Evolutionary conservation across 2,113 vertebrate genomes (phyloP).

Genomic region (Leucoraja erinaceus): DNA sequence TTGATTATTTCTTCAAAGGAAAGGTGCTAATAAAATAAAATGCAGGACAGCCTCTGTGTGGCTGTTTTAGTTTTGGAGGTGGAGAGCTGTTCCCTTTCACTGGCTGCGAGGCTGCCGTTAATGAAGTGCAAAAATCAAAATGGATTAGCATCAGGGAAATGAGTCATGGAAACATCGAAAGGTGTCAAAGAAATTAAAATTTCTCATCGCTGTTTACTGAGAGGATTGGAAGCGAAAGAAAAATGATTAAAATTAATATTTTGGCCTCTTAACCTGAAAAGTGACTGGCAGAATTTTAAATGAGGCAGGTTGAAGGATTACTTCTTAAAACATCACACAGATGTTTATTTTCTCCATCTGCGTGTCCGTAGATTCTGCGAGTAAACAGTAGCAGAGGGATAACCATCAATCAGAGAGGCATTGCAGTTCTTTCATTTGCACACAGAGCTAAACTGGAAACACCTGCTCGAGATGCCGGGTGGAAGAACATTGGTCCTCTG

Average conservation of each 20-base stretch:
- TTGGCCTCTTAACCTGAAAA: constrained; percentile 19
- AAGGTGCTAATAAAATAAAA: not conserved
- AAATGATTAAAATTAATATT: constrained; percentile 12
- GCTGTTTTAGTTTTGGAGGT: not conserved
- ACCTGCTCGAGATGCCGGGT: not conserved
- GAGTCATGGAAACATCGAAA: constrained; percentile 23
- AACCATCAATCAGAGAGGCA: not conserved
- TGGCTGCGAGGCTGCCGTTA: not conserved
- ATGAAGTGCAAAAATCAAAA: constrained; percentile 20
- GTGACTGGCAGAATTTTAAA: constrained; percentile 21
- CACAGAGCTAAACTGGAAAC: not conserved
- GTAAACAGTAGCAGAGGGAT: constrained; percentile 17
- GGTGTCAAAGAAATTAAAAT: constrained; percentile 35
- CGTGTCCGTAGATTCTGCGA: not conserved
- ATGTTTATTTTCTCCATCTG: constrained; percentile 25
- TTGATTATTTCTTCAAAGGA: not conserved
- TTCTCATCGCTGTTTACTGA: constrained; percentile 18
- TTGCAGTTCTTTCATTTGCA: constrained; percentile 14
- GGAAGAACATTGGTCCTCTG: not conserved
- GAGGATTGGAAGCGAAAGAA: not conserved
- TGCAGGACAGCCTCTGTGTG: not conserved
- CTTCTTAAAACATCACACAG: constrained; percentile 18
- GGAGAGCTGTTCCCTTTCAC: not conserved
- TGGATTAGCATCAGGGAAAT: not conserved
- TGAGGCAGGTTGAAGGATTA: not conserved